phyloP scores from a whole-genome alignment of 2,113 vertebrate species.

The Solea senegalensis region DNA sequence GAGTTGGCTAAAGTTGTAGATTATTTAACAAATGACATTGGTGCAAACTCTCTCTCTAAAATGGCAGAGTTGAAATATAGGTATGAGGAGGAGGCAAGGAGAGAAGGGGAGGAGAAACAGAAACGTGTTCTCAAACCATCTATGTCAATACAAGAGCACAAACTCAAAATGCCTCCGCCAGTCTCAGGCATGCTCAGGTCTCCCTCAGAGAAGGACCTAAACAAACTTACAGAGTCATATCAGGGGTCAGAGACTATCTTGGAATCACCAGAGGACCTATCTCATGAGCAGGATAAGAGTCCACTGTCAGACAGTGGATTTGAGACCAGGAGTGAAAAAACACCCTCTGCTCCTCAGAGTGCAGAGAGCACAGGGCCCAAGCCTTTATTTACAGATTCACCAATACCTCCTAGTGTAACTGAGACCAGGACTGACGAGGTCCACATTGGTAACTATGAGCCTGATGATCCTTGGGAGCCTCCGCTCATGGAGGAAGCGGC shows the following conservation, averaged over 20 bases:
- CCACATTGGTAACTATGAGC: conserved; percentile 93
- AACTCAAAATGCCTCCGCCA: conserved; percentile 97
- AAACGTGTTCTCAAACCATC: conserved; percentile 92
- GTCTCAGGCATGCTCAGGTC: conserved; percentile 91
- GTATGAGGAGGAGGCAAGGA: conserved; percentile 91
- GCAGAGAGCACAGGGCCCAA: conserved; percentile 98
- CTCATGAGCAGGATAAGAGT: conserved; percentile 98
- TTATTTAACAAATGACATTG: conserved; percentile 93
- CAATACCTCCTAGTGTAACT: conserved; percentile 94
- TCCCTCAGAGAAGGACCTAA: conserved; percentile 95
- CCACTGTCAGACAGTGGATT: conserved; percentile 98
- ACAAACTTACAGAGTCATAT: conserved; percentile 94
- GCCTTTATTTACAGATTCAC: conserved; percentile 94
- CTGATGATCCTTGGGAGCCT: conserved; percentile 84
- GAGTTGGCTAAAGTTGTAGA: conserved; percentile 94
- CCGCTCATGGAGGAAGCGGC: conserved; percentile 81
- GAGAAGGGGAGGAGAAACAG: conserved; percentile 95
- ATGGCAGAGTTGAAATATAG: conserved; percentile 88
- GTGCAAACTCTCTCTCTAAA: conserved; percentile 90
- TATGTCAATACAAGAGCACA: conserved; percentile 87
- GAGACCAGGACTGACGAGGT: conserved; percentile 95
- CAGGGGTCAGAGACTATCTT: conserved; percentile 92
- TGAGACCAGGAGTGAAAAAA: conserved; percentile 98
- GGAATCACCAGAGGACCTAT: conserved; percentile 97
- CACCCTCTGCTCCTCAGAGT: conserved; percentile 96